These are phyloP conservation scores for Porites australiensis DNA, from an alignment of 64 coral and sea anemone species.

Conservation along the genomic window DNA sequence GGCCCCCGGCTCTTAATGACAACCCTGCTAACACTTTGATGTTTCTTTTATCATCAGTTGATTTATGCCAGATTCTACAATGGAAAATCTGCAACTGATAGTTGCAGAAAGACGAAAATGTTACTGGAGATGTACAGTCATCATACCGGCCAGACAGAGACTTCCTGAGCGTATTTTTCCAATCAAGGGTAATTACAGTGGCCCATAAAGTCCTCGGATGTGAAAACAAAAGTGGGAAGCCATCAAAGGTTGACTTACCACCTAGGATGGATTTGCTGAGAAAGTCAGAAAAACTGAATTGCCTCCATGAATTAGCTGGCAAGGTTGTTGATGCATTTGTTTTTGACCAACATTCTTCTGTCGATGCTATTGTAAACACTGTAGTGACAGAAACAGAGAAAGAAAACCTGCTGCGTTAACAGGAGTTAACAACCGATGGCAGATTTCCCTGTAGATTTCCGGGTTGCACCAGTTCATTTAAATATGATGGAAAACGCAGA, in stretches of 20 bases:
- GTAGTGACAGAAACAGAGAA: constrained; percentile 57
- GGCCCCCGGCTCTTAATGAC: too few species aligned
- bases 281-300: constrained; percentile 67
- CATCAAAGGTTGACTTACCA: constrained; percentile 59
- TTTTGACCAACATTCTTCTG: constrained; percentile 13
- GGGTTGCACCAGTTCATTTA: constrained; percentile 70
- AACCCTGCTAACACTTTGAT: too few species aligned
- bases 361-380: constrained; percentile 2
- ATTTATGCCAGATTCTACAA: constrained; percentile 84
- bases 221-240: constrained; percentile 35
- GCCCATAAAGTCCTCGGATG: constrained; percentile 57
- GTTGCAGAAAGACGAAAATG: constrained; percentile 39
- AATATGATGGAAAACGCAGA: constrained; percentile 62
- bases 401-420: constrained; percentile 47
- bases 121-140: constrained; percentile 34
- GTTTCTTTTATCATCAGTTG: background rate
- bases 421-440: constrained; percentile 52
- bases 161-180: constrained; percentile 59
- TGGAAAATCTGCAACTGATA: constrained; percentile 68
- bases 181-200: constrained; percentile 72
- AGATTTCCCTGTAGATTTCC: constrained; percentile 70
- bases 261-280: constrained; percentile 36
- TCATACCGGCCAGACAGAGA: constrained; percentile 69
- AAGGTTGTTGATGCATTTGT: constrained; percentile 72
- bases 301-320: constrained; percentile 48